A percentile compares a stretch with the other conserved stretches of the same genome.
Evolutionary conservation across 2,888 invertebrate genomes (phyloP).

Genomic region (Neoscelio sp.): DNA sequence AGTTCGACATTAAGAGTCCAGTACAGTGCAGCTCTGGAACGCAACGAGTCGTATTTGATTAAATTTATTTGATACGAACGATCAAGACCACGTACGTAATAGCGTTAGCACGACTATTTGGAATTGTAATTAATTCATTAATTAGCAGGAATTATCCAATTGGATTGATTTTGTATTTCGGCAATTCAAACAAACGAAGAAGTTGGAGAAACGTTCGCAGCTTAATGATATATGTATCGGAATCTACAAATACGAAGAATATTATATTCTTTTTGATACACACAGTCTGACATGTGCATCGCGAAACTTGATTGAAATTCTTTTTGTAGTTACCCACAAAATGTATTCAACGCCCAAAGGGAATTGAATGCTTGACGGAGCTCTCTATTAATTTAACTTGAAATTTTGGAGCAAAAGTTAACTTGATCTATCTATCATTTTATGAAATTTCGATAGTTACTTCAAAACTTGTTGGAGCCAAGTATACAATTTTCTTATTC

Average conservation of each 20-base stretch:
- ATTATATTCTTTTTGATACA: slow-evolving; percentile 7
- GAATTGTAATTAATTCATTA: slow-evolving; percentile 43
- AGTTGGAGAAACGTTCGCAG: too few species aligned
- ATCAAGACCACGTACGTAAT: slow-evolving; percentile 34
- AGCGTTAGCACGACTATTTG: slow-evolving; percentile 25
- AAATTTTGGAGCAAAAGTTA: background rate
- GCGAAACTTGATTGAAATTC: slow-evolving; percentile 23
- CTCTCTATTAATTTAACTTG: slow-evolving; percentile 4
- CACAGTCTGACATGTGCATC: slow-evolving; percentile 18
- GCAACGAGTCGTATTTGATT: slow-evolving; percentile 27
- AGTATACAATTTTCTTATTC: too few species aligned
- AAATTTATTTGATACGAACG: slow-evolving; percentile 44
- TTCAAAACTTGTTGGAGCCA: too few species aligned
- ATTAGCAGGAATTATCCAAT: slow-evolving; percentile 20
- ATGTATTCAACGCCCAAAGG: background rate
- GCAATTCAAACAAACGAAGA: background rate
- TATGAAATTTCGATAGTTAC: too few species aligned
- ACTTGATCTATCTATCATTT: slow-evolving; percentile 12
- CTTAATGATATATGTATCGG: too few species aligned
- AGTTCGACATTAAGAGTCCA: background rate
- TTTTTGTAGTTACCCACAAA: slow-evolving; percentile 8
- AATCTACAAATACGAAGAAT: slow-evolving; percentile 13
- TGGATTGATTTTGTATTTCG: slow-evolving; percentile 20
- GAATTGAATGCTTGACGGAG: slow-evolving; percentile 2
- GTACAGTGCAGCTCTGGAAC: background rate